Evolutionary conservation across 2,888 invertebrate genomes (phyloP).

Genomic region (Callimorpha dominula): DNA sequence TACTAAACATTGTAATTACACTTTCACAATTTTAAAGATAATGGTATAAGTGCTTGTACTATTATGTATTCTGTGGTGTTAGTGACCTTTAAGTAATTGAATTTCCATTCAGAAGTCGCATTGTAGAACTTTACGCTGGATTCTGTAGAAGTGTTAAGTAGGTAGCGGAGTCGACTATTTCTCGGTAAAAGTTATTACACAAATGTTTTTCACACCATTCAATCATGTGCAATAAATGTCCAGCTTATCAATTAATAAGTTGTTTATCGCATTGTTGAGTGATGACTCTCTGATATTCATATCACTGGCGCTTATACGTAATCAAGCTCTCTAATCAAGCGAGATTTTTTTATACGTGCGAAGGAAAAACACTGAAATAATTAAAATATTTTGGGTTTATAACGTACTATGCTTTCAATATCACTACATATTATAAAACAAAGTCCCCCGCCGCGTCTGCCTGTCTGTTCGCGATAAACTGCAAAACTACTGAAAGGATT

Average conservation of each 20-base stretch:
- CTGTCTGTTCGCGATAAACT: too few species aligned
- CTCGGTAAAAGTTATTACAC: not conserved
- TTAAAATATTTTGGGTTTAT: too few species aligned
- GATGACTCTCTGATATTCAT: slow-evolving; percentile 9
- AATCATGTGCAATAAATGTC: not conserved
- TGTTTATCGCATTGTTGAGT: slow-evolving; percentile 7
- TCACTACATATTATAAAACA: too few species aligned
- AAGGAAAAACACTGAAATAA: not conserved
- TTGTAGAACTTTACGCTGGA: not conserved
- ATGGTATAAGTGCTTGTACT: too few species aligned
- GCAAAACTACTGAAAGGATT: too few species aligned
- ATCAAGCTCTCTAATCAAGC: not conserved
- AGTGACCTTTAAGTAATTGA: not conserved
- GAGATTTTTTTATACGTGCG: not conserved
- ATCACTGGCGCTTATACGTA: slow-evolving; percentile 15
- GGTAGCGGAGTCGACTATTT: not conserved
- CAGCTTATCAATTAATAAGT: slow-evolving; percentile 8
- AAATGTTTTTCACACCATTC: not conserved
- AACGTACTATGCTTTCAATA: too few species aligned
- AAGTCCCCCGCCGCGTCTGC: too few species aligned
- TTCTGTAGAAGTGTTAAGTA: not conserved
- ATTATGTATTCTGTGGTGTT: too few species aligned
- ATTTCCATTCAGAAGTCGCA: not conserved
- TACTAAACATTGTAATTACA: too few species aligned
- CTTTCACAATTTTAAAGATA: too few species aligned